Percentiles rank a stretch among this genome's conserved stretches.
These are phyloP conservation scores for Hemicentrotus pulcherrimus DNA, from an alignment of 35 echinoderm and acorn worm species.

Conservation along the genomic window DNA sequence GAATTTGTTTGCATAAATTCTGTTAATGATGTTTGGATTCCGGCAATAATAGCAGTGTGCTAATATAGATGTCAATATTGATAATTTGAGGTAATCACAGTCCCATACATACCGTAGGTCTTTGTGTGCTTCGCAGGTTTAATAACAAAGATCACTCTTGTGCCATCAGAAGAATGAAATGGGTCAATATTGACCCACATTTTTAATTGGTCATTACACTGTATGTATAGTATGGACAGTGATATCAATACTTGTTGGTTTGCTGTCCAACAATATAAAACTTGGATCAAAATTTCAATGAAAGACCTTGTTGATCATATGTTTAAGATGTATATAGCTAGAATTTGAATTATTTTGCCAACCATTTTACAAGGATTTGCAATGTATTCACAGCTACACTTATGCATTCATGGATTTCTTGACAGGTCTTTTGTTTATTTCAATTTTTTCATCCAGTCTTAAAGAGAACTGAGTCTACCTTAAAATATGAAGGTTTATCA, in stretches of 20 bases:
- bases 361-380: too few relatives aligned
- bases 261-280: too few relatives aligned
- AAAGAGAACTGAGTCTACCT: too few relatives aligned
- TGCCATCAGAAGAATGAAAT: not conserved
- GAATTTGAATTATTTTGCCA: too few relatives aligned
- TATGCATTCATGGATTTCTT: too few relatives aligned
- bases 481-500: too few relatives aligned
- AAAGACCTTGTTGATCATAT: too few relatives aligned
- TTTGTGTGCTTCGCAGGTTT: not conserved
- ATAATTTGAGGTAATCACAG: not conserved
- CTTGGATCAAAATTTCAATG: too few relatives aligned
- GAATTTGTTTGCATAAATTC: not conserved
- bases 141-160: not conserved
- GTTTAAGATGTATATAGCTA: too few relatives aligned
- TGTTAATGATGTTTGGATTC: not conserved
- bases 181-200: not conserved
- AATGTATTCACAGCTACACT: too few relatives aligned
- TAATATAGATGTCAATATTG: not conserved
- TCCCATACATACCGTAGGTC: slow-evolving; percentile 16
- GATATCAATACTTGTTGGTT: not conserved
- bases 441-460: too few relatives aligned
- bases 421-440: too few relatives aligned
- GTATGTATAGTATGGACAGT: not conserved
- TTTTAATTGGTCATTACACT: slow-evolving; percentile 1
- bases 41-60: not conserved